A percentile compares a stretch with the other conserved stretches of the same genome.
Evolutionary conservation across 1,140 invertebrate species (phyloP).

Genomic region (Hylaeus anthracinus): DNA sequence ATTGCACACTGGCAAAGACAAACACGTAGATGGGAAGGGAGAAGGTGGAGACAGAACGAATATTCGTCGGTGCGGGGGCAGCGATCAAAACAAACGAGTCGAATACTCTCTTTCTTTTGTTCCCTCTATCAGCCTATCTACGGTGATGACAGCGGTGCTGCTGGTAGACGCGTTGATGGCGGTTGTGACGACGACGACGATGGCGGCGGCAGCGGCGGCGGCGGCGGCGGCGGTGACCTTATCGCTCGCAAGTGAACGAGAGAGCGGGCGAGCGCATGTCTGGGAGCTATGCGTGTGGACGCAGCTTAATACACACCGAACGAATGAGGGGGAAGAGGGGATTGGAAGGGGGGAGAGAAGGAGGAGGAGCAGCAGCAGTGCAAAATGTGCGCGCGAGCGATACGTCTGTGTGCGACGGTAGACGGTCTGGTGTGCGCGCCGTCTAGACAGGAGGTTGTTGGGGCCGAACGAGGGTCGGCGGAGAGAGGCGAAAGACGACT

Average conservation of each 20-base stretch:
- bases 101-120: slow-evolving; percentile 9
- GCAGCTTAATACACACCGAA: slow-evolving; percentile 46
- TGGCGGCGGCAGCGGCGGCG: slow-evolving; percentile 28
- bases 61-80: too few species aligned
- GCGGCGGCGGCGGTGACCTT: slow-evolving; percentile 40
- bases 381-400: slow-evolving; percentile 26
- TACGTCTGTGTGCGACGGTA: slow-evolving; percentile 42
- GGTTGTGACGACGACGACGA: slow-evolving; percentile 11
- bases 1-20: too few species aligned
- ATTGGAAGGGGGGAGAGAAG: background rate
- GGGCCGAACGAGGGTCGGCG: slow-evolving; percentile 61
- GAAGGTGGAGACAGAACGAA: too few species aligned
- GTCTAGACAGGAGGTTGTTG: slow-evolving; percentile 76
- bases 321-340: background rate
- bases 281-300: slow-evolving; percentile 36
- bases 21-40: too few species aligned
- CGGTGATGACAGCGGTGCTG: slow-evolving; percentile 1
- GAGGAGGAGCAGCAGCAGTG: slow-evolving; percentile 34
- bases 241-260: slow-evolving; percentile 42
- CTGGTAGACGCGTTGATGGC: slow-evolving; percentile 4
- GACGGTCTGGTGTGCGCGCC: slow-evolving; percentile 64
- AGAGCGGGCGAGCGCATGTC: slow-evolving; percentile 29
- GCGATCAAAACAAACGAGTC: slow-evolving; percentile 11
- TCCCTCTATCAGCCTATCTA: slow-evolving; percentile 6
- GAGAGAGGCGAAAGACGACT: slow-evolving; percentile 59